Conservation (phyloP, 2,113 vertebrate genomes). For the Myotis brandtii region DNA sequence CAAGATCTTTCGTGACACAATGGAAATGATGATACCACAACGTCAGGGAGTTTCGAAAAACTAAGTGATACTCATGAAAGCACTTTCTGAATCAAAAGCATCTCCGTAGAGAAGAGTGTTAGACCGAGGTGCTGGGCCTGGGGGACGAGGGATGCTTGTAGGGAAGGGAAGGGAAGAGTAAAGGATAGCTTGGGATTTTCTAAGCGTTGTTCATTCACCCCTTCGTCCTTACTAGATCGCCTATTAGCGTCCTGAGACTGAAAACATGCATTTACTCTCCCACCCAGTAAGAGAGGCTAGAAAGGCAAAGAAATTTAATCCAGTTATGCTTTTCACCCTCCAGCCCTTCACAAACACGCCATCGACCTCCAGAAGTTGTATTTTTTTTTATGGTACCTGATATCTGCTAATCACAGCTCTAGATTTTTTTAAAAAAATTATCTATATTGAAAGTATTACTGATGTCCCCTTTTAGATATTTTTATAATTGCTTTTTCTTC, state of each 20-base stretch:
- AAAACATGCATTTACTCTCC: not conserved
- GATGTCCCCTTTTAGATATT: not conserved
- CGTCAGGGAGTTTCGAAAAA: not conserved
- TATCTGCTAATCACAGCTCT: not conserved
- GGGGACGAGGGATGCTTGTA: not conserved
- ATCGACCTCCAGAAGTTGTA: not conserved
- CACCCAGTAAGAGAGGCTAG: not conserved
- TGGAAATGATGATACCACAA: not conserved
- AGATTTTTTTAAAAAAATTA: not conserved
- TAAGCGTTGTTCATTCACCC: not conserved
- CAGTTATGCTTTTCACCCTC: not conserved
- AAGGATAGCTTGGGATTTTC: not conserved
- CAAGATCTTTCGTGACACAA: not conserved
- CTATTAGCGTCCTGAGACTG: not conserved
- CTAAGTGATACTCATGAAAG: not conserved
- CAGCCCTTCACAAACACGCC: not conserved
- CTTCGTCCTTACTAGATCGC: not conserved
- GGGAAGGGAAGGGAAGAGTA: not conserved
- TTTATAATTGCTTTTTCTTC: not conserved
- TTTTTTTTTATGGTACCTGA: not conserved
- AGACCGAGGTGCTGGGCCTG: not conserved
- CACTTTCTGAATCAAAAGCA: not conserved
- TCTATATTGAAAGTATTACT: too few species aligned
- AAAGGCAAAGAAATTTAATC: not conserved
- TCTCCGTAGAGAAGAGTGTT: not conserved